phyloP scores from a whole-genome alignment of 2,888 invertebrate species.

The Drosophila gaucha region DNA sequence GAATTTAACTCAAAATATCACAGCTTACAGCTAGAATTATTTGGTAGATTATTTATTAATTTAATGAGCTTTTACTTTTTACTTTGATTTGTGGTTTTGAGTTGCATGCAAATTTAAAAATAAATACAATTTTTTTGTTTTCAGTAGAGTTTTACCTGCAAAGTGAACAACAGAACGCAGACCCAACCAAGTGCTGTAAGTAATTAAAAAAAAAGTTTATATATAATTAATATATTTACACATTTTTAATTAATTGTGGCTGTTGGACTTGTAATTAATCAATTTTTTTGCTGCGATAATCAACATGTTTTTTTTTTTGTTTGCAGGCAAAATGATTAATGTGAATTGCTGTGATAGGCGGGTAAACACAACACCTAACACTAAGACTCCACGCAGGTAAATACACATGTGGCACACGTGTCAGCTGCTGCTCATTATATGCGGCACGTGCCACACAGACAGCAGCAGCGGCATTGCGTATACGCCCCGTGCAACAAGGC shows the following conservation, averaged over 20 bases:
- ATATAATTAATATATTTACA: slow-evolving; percentile 1
- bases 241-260: slow-evolving; percentile 11
- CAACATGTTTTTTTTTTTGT: slow-evolving; percentile 5
- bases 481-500: slow-evolving; percentile 38
- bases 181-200: slow-evolving; percentile 22
- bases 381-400: background rate
- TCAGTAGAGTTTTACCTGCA: slow-evolving; percentile 15
- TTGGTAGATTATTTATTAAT: background rate
- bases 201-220: background rate
- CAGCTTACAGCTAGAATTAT: background rate
- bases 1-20: slow-evolving; percentile 18
- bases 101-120: slow-evolving; percentile 36
- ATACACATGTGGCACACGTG: slow-evolving; percentile 29
- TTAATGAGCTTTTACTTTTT: slow-evolving; percentile 11
- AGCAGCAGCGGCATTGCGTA: slow-evolving; percentile 27
- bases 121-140: background rate
- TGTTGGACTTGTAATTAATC: slow-evolving; percentile 19
- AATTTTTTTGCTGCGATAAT: slow-evolving; percentile 11
- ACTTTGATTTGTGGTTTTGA: background rate
- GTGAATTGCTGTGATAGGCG: slow-evolving; percentile 19
- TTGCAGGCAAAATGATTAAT: slow-evolving; percentile 46
- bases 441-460: slow-evolving; percentile 45
- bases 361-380: slow-evolving; percentile 7
- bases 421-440: slow-evolving; percentile 33
- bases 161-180: background rate